Conservation (phyloP, 2,797 vertebrate genomes). For the Rachycentron canadum region DNA sequence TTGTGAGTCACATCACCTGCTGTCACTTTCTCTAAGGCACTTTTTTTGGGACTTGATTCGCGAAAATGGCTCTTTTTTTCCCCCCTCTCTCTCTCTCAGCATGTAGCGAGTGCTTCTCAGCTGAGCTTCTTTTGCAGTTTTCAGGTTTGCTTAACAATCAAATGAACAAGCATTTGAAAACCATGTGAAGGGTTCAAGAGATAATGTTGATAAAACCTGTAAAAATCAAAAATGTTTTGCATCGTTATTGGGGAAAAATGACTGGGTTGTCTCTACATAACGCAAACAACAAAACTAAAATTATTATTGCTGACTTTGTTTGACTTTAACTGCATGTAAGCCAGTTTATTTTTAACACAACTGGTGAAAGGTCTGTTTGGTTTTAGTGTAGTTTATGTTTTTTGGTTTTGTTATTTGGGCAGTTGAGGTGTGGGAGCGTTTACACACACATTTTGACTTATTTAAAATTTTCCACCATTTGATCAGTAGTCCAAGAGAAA, state of each 20-base stretch:
- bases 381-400: conserved; percentile 22
- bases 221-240: conserved; percentile 5
- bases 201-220: not conserved
- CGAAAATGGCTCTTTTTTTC: conserved; percentile 13
- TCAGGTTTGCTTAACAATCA: conserved; percentile 65
- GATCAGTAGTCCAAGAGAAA: conserved; percentile 7
- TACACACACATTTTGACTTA: conserved; percentile 18
- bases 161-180: conserved; percentile 19
- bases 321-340: conserved; percentile 56
- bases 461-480: conserved; percentile 6
- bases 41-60: conserved; percentile 3
- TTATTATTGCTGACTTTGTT: conserved; percentile 22
- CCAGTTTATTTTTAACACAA: conserved; percentile 39
- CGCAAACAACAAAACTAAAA: conserved; percentile 14
- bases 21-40: conserved; percentile 28
- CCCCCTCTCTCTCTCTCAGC: conserved; percentile 30
- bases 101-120: conserved; percentile 41
- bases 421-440: conserved; percentile 17
- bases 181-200: not conserved
- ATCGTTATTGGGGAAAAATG: not conserved
- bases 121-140: conserved; percentile 57
- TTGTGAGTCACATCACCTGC: conserved; percentile 61
- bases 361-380: conserved; percentile 14
- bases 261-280: not conserved
- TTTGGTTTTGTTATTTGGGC: conserved; percentile 15